Evolutionary conservation across 2,888 invertebrate genomes (phyloP), one percentile per base, ranked within the genome.

Genomic region (Agriopis leucophaearia): DNA sequence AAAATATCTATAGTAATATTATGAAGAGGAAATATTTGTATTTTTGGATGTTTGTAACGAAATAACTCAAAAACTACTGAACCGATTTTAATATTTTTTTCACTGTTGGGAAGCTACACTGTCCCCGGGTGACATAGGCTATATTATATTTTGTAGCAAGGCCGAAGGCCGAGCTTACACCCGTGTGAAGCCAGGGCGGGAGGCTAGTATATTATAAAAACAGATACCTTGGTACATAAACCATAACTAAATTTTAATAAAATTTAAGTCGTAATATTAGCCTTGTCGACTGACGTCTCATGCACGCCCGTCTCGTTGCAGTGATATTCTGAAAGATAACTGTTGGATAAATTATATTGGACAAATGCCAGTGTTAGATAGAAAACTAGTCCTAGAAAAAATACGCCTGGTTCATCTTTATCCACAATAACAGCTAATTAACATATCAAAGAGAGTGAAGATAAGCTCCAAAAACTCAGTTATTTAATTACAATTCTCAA

Each of bases 311-410:
- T 74, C 71, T 73, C 72, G 77, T 74, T 88, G 88, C 87, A 87
- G 78, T 81, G 81, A 86, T 62, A 50, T 87, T 87, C 84, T 85
- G 83, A 87, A 89, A 88, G 84, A 87, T 81, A 86, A 87, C 86
- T 78, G 84, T 82, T 82, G 77, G 83, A 90, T 88, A 88, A 88
- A 90, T 89, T 86, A 86, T 81, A 78, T 84, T 91, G 91, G 90
- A 85, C 61, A 51, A 27, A 48, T 69, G 89, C 91, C 91, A 91
- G 83, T 75, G 78, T 73, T 78, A 79, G 77, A 71, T 73, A 73
- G 73, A 77, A 70, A 73, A 66, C 66, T 55, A 44, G 70, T 35
- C 40, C n/a, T 57, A 66, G 71, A 73, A 61, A 67, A 74, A 76
- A 78, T 77, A 78, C 71, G 42, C 72, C 73, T 75, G 48, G 51